phyloP scores from a whole-genome alignment of 1,140 invertebrate species.

The Macrosteles quadrilineatus region DNA sequence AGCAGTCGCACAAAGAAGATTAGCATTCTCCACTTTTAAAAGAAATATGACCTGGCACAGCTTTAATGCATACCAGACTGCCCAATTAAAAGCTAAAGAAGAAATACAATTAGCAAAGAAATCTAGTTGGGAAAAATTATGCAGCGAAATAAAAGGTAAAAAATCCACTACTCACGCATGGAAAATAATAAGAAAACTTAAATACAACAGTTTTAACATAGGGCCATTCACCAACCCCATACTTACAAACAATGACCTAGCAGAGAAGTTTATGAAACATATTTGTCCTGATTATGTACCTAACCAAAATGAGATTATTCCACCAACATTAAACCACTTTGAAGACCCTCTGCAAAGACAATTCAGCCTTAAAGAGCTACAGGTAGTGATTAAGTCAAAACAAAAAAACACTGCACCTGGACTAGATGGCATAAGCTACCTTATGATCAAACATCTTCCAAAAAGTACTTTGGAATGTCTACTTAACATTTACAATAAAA shows the following conservation, averaged over 20 bases:
- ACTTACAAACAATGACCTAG: background rate
- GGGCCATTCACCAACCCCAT: background rate
- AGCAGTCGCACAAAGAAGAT: slow-evolving; percentile 12
- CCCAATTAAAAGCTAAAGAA: background rate
- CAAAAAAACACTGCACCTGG: slow-evolving; percentile 1
- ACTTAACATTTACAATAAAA: background rate
- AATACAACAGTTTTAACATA: background rate
- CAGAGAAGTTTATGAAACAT: background rate
- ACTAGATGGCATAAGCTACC: background rate
- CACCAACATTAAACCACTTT: background rate
- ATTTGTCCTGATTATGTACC: slow-evolving; percentile 11
- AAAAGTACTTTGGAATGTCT: background rate
- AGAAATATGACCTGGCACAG: background rate
- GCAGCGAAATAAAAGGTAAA: background rate
- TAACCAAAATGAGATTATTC: no score
- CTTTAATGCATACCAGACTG: background rate
- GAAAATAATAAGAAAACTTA: background rate
- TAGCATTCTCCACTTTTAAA: slow-evolving; percentile 2
- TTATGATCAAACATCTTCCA: slow-evolving; percentile 4
- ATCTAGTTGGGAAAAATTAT: background rate
- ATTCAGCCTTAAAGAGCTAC: background rate
- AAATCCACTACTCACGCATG: background rate
- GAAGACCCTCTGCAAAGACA: background rate
- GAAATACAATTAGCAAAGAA: background rate
- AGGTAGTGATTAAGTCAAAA: background rate